These are phyloP conservation scores for Drosophila borborema DNA, from an alignment of 2,888 invertebrate genomes.

Conservation along the genomic window DNA sequence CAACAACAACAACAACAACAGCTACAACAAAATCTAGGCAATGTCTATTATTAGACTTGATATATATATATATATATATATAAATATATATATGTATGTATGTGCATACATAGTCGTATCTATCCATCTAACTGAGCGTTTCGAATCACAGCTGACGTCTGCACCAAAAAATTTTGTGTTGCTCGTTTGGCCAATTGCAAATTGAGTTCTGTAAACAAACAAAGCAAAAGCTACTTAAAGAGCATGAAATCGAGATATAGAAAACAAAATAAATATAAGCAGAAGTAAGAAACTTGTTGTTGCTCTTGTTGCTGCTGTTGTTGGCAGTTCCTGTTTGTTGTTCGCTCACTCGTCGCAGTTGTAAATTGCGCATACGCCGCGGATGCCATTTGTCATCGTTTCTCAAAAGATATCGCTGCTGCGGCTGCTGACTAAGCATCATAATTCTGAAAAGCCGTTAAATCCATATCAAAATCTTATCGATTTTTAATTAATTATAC, in stretches of 20 bases:
- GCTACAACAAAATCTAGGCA: constrained; percentile 2
- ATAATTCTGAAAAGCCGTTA: constrained; percentile 70
- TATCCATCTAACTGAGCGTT: constrained; percentile 25
- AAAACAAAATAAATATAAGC: constrained; percentile 21
- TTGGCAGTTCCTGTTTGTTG: not conserved
- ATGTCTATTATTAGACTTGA: not conserved
- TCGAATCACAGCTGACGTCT: constrained; percentile 28
- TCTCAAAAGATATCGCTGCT: constrained; percentile 35
- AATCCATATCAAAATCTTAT: constrained; percentile 77
- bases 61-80: not conserved
- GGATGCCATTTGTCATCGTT: constrained; percentile 53
- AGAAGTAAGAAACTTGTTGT: constrained; percentile 13
- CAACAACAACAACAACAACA: no score
- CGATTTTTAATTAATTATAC: constrained; percentile 79
- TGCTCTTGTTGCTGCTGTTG: constrained; percentile 13
- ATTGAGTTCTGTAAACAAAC: constrained; percentile 47
- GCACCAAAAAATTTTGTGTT: constrained; percentile 11
- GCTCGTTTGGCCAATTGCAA: constrained; percentile 45
- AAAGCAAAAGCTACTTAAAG: constrained; percentile 28
- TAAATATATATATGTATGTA: not conserved
- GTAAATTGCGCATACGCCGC: constrained; percentile 53
- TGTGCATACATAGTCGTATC: constrained; percentile 1
- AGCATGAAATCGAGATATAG: constrained; percentile 2
- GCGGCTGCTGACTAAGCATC: constrained; percentile 67
- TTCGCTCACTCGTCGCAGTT: constrained; percentile 10